A percentile compares a stretch with the other conserved stretches of the same genome.
phyloP scores from a whole-genome alignment of 2,888 invertebrate species.

The Volucella inflata region DNA sequence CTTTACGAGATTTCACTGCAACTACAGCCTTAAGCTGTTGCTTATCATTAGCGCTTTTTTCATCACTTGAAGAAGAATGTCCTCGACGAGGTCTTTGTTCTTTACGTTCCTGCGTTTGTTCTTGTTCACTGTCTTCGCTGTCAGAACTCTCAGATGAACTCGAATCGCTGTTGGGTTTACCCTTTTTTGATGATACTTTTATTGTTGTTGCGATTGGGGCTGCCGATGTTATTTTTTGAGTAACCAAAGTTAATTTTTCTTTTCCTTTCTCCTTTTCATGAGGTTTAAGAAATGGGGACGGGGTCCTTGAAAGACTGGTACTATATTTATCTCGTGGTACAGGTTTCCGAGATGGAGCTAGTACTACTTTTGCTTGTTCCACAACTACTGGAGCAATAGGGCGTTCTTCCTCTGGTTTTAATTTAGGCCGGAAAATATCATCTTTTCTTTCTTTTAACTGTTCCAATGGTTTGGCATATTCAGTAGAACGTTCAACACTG shows the following conservation, averaged over 20 bases:
- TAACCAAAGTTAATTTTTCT: slow-evolving; percentile 68
- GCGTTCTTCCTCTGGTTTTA: slow-evolving; percentile 73
- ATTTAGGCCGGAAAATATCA: slow-evolving; percentile 55
- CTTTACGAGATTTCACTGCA: slow-evolving; percentile 57
- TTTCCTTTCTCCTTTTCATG: slow-evolving; percentile 81
- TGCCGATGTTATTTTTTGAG: slow-evolving; percentile 49
- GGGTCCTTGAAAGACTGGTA: slow-evolving; percentile 92
- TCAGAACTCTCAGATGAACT: slow-evolving; percentile 84
- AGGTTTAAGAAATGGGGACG: slow-evolving; percentile 91
- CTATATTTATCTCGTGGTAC: slow-evolving; percentile 85
- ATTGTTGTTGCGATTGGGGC: slow-evolving; percentile 18
- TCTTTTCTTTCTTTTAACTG: slow-evolving; percentile 79
- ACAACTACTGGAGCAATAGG: slow-evolving; percentile 42
- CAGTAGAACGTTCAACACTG: slow-evolving; percentile 56
- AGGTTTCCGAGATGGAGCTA: slow-evolving; percentile 71
- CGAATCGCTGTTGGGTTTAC: slow-evolving; percentile 82
- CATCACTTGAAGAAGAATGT: slow-evolving; percentile 60
- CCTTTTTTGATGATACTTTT: slow-evolving; percentile 51
- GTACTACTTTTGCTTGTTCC: slow-evolving; percentile 79
- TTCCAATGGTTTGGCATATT: slow-evolving; percentile 79
- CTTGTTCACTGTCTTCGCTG: slow-evolving; percentile 82
- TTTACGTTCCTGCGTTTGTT: slow-evolving; percentile 78
- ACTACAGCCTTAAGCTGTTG: slow-evolving; percentile 17
- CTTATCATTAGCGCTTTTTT: slow-evolving; percentile 60
- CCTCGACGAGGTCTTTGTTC: slow-evolving; percentile 57